Percentiles rank a stretch among this genome's conserved stretches.
These are phyloP conservation scores for Corythaixoides concolor DNA, from an alignment of 2,113 vertebrate genomes.

Conservation along the genomic window DNA sequence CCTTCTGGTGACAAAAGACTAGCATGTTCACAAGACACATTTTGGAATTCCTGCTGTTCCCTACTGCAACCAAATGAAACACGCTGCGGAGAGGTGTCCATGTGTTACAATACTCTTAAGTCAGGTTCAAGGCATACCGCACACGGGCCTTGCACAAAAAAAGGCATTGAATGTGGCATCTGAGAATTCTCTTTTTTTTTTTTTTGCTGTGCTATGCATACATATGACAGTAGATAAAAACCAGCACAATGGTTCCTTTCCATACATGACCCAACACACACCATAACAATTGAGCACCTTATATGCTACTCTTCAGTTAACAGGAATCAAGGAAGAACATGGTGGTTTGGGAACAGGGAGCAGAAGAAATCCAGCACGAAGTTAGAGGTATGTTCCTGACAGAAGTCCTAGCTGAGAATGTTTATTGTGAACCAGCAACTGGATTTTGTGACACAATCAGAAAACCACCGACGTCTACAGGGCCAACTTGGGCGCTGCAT, in stretches of 20 bases:
- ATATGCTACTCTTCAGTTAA: not conserved
- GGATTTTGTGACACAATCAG: not conserved
- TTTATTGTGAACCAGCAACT: not conserved
- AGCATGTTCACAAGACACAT: not conserved
- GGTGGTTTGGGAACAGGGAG: not conserved
- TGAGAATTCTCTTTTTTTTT: not conserved
- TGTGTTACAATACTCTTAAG: not conserved
- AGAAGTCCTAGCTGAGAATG: not conserved
- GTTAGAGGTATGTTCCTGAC: not conserved
- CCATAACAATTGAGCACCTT: not conserved
- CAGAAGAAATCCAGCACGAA: not conserved
- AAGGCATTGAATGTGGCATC: constrained; percentile 10
- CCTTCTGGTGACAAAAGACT: not conserved
- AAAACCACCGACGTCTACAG: not conserved
- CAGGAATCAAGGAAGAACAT: not conserved
- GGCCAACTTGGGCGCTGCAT: not conserved
- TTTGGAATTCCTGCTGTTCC: not conserved
- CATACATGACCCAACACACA: not conserved
- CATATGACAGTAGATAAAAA: not conserved
- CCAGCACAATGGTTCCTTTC: not conserved
- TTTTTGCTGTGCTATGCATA: not conserved
- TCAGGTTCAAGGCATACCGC: constrained; percentile 3
- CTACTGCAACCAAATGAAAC: constrained; percentile 10
- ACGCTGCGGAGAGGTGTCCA: not conserved
- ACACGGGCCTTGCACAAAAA: not conserved